Conservation (phyloP, 2,797 vertebrate genomes). For the Rhincodon typus region DNA sequence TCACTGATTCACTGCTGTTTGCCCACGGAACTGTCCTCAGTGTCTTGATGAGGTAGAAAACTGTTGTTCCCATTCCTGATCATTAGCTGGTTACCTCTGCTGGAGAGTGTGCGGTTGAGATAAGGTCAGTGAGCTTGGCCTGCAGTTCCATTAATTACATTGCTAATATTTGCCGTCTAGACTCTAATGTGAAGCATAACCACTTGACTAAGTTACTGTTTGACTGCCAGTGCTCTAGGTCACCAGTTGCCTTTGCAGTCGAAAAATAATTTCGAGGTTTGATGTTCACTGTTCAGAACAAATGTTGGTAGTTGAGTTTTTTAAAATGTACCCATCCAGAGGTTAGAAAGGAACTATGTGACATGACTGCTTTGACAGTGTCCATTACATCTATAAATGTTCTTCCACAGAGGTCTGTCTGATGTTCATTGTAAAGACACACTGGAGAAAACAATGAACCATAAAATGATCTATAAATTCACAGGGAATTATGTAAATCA, state of each 20-base stretch:
- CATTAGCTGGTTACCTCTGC: neutral
- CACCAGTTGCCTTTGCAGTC: neutral
- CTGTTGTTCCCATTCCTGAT: neutral
- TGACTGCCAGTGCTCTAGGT: neutral
- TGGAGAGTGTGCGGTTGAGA: neutral
- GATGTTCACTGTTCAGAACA: neutral
- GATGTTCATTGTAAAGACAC: neutral
- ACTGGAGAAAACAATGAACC: neutral
- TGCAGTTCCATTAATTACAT: neutral
- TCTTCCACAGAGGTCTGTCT: neutral
- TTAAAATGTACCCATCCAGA: neutral
- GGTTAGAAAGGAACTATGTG: neutral
- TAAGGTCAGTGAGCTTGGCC: neutral
- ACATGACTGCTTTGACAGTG: neutral
- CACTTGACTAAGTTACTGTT: neutral
- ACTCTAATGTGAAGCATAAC: neutral
- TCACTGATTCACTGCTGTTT: neutral
- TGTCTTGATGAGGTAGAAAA: too few species aligned
- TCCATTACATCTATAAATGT: neutral
- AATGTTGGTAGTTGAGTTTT: neutral
- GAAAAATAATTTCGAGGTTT: neutral
- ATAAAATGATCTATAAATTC: neutral
- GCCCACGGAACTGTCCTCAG: neutral
- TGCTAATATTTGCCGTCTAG: neutral
- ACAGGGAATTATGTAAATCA: neutral